Conservation (phyloP, 2,113 vertebrate genomes). For the Chamaea fasciata region DNA sequence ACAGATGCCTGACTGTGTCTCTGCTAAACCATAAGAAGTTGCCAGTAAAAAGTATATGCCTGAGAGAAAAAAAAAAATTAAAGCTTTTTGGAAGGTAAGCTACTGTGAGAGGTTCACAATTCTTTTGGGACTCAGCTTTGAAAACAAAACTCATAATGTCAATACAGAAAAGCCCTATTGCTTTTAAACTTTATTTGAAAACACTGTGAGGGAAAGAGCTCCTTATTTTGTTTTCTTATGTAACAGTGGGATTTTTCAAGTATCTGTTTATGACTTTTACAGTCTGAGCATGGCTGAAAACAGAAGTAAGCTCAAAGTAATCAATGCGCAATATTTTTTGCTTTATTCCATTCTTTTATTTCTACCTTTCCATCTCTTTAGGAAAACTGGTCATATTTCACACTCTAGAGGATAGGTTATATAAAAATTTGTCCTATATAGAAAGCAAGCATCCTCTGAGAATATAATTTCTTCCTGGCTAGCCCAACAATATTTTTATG, state of each 20-base stretch:
- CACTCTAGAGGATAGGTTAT: not conserved
- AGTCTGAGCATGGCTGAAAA: not conserved
- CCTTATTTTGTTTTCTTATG: constrained; percentile 22
- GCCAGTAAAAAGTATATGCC: not conserved
- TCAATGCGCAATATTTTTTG: not conserved
- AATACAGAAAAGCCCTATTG: not conserved
- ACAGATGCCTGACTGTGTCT: not conserved
- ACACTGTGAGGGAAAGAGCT: not conserved
- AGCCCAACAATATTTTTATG: not conserved
- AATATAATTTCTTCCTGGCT: not conserved
- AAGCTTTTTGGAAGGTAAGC: constrained; percentile 16
- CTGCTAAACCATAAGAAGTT: constrained; percentile 8
- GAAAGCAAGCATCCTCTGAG: not conserved
- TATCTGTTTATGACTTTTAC: constrained; percentile 14
- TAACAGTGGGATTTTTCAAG: constrained; percentile 21
- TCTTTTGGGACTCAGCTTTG: constrained; percentile 27
- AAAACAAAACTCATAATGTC: constrained; percentile 27
- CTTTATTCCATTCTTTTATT: not conserved
- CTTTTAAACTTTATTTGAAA: constrained; percentile 27
- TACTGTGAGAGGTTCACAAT: not conserved
- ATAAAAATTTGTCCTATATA: not conserved
- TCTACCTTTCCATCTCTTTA: not conserved
- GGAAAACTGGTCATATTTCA: not conserved
- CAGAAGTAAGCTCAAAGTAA: not conserved
- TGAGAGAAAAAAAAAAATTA: constrained; percentile 8